A percentile compares a stretch with the other conserved stretches of the same genome.
Conservation (phyloP, 2,797 vertebrate genomes). For the Chaetophractus vellerosus region DNA sequence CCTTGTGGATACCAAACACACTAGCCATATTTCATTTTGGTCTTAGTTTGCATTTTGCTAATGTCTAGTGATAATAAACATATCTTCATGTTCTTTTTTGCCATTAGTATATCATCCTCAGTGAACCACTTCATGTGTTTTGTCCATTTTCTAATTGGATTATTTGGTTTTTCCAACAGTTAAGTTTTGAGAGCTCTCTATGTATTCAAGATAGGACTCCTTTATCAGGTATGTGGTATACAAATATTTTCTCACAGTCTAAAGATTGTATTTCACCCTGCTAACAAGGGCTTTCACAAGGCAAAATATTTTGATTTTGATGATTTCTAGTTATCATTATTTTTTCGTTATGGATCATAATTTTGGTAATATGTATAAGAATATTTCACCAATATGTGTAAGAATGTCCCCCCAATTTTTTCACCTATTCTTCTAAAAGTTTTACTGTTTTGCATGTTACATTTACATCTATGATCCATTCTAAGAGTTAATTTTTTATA, state of each 20-base stretch:
- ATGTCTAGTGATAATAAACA: not conserved
- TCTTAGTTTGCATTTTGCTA: not conserved
- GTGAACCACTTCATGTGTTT: not conserved
- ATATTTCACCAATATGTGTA: not conserved
- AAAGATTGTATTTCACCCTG: not conserved
- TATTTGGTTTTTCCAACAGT: not conserved
- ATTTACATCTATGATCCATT: not conserved
- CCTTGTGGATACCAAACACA: not conserved
- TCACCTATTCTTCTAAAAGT: not conserved
- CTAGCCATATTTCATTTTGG: not conserved
- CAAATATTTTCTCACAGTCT: not conserved
- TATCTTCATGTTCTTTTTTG: not conserved
- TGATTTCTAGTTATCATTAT: not conserved
- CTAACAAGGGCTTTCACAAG: not conserved
- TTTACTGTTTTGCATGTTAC: not conserved
- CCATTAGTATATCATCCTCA: not conserved
- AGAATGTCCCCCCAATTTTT: not conserved
- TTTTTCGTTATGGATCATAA: not conserved
- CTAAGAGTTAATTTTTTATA: not conserved
- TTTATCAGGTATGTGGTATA: not conserved
- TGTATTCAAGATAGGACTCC: not conserved
- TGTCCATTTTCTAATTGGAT: not conserved
- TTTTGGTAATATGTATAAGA: not conserved
- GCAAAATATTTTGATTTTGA: not conserved
- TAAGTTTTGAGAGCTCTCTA: not conserved